phyloP scores from a whole-genome alignment of 2,113 vertebrate species.

The Salvelinus namaycush region DNA sequence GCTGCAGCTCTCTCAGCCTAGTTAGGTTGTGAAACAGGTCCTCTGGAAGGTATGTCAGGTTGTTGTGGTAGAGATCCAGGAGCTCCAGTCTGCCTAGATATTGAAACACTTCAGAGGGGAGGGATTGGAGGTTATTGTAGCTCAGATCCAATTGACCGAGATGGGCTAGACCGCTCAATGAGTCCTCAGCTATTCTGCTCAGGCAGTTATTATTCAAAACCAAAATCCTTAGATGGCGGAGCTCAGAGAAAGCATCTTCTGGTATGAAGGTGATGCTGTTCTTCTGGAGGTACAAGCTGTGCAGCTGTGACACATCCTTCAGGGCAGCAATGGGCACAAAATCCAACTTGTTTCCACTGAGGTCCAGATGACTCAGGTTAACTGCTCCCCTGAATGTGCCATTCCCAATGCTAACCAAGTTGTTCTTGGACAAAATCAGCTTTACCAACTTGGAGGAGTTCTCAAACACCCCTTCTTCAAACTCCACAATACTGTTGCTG shows the following conservation, averaged over 20 bases:
- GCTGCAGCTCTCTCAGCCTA: constrained; percentile 46
- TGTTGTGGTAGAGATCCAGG: constrained; percentile 63
- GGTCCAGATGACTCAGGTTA: constrained; percentile 52
- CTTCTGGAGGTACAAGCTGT: constrained; percentile 47
- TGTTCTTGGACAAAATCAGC: constrained; percentile 59
- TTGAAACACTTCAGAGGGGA: constrained; percentile 45
- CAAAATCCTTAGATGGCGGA: constrained; percentile 42
- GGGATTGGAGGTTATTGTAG: constrained; percentile 52
- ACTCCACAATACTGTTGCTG: constrained; percentile 45
- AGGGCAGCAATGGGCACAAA: constrained; percentile 49
- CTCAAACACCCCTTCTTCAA: constrained; percentile 56
- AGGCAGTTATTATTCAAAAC: constrained; percentile 61
- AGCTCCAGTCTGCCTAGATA: constrained; percentile 36
- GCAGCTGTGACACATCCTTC: constrained; percentile 29
- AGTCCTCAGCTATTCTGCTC: constrained; percentile 34
- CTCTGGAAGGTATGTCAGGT: constrained; percentile 41
- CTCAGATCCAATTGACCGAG: constrained; percentile 57
- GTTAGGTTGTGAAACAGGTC: constrained; percentile 51
- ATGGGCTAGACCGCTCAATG: constrained; percentile 46
- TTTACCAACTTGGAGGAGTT: constrained; percentile 44
- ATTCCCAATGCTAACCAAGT: constrained; percentile 25
- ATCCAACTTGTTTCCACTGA: constrained; percentile 58
- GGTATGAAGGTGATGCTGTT: constrained; percentile 52
- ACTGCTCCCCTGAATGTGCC: constrained; percentile 47
- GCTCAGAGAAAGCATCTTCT: constrained; percentile 42